phyloP scores from a whole-genome alignment of 1,140 invertebrate species.

The Pararge aegeria region DNA sequence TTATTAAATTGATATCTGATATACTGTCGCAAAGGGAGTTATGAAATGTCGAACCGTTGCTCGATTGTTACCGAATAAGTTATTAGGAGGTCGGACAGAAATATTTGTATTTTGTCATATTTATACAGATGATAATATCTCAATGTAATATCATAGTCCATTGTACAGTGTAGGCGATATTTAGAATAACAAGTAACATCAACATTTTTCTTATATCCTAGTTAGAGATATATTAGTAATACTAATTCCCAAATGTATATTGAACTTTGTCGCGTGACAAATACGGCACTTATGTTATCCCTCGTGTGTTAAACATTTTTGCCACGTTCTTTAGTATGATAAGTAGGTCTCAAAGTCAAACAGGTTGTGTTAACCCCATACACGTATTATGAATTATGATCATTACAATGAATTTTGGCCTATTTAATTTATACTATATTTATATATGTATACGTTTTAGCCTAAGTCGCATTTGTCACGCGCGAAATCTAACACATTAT shows the following conservation, averaged over 20 bases:
- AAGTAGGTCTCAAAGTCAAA: slow-evolving; percentile 37
- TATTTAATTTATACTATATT: slow-evolving; percentile 59
- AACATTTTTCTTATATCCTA: slow-evolving; percentile 66
- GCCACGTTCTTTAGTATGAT: slow-evolving; percentile 29
- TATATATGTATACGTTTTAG: slow-evolving; percentile 28
- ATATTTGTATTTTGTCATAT: slow-evolving; percentile 77
- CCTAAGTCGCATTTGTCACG: slow-evolving; percentile 55
- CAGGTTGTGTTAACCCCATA: slow-evolving; percentile 62
- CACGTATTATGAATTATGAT: neutral
- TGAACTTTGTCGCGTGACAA: slow-evolving; percentile 58
- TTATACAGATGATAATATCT: slow-evolving; percentile 75
- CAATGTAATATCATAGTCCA: slow-evolving; percentile 76
- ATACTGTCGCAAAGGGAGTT: slow-evolving; percentile 68
- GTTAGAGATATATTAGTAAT: slow-evolving; percentile 67
- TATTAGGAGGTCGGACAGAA: slow-evolving; percentile 66
- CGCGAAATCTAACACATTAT: slow-evolving; percentile 57
- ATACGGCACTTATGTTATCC: slow-evolving; percentile 30
- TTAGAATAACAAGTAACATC: slow-evolving; percentile 65
- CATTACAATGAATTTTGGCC: slow-evolving; percentile 72
- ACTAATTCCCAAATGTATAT: slow-evolving; percentile 67
- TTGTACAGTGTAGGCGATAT: slow-evolving; percentile 74
- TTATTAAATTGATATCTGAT: slow-evolving; percentile 44
- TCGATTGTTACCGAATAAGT: slow-evolving; percentile 73
- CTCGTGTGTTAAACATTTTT: slow-evolving; percentile 24
- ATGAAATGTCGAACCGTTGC: slow-evolving; percentile 65